Evolutionary conservation across 2,888 invertebrate species (phyloP), one percentile per base, ranked within the genome.

Genomic region (Sminthurides aquaticus): DNA sequence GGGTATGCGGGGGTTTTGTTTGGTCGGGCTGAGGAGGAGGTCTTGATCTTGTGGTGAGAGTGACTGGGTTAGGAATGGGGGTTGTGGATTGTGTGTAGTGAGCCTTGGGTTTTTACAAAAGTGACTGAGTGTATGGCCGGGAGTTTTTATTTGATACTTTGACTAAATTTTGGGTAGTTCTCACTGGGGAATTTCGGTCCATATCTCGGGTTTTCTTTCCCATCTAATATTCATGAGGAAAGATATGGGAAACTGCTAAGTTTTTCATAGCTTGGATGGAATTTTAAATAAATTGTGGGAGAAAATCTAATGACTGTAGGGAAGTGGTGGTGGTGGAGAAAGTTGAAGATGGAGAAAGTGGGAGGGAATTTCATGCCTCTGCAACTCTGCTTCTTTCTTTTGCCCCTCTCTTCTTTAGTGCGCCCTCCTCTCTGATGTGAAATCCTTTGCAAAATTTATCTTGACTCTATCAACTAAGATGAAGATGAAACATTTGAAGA

Each of bases 271-370:
- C 69, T 68, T 64, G 72, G 72, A 74, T 74, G 71, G 74, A 74
- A 74, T 73, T 74, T 74, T 74, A 74, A 74, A 74, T 74, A 74
- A 74, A 74, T 74, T 72, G 74, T 74, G 71, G 72, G 71, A 74
- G 74, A 73, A 73, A 74, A 74, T 73, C 74, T 74, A 74, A 74
- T 74, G 74, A 73, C 71, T 73, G 72, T 71, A 67, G 71, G 71
- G 72, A 71, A 70, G 43, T 34, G 43, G 43, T 34, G 43, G 43
- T 11, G 43, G 43, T 11, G n/a, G n/a, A n/a, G n/a, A n/a, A n/a
- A n/a, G n/a, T n/a, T n/a, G 69, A 64, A 65, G 69, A 69, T 29
- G 57, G 57, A 63, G 63, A 63, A 63, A 48, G 57, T 57, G 57
- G 57, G 52, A 63, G 57, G 57, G 57, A 63, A 63, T 63, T 63